Evolutionary conservation across 2,113 vertebrate genomes (phyloP).

Genomic region (Eonycteris spelaea): DNA sequence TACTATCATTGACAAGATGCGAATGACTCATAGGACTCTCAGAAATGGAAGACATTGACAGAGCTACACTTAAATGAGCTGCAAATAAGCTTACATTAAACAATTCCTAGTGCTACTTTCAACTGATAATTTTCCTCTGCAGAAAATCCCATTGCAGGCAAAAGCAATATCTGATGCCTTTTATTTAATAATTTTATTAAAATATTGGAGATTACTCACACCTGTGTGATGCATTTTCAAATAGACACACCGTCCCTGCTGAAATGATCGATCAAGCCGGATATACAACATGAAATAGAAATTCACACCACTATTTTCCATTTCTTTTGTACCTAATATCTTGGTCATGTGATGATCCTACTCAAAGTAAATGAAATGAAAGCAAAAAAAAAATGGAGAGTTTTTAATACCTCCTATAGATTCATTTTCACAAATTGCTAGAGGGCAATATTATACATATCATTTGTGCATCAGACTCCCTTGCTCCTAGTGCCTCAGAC

Average conservation of each 20-base stretch:
- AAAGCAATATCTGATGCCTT: neutral
- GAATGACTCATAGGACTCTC: slow-evolving; percentile 54
- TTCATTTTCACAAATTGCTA: neutral
- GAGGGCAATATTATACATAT: neutral
- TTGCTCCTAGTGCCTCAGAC: neutral
- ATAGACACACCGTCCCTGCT: neutral
- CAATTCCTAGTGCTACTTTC: neutral
- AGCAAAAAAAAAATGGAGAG: neutral
- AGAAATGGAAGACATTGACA: slow-evolving; percentile 56
- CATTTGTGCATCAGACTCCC: neutral
- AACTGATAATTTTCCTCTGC: neutral
- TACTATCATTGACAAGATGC: neutral
- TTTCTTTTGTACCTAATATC: neutral
- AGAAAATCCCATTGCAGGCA: neutral
- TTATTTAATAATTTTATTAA: slow-evolving; percentile 8
- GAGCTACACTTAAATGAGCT: slow-evolving; percentile 30
- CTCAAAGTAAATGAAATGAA: neutral
- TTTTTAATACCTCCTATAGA: neutral
- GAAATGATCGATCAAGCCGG: neutral
- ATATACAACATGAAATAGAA: neutral
- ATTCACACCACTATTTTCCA: neutral
- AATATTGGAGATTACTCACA: neutral
- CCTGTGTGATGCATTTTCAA: neutral
- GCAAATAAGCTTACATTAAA: neutral
- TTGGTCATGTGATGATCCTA: neutral